phyloP scores from a whole-genome alignment of 1,140 invertebrate species.

The Bombus sylvicola region DNA sequence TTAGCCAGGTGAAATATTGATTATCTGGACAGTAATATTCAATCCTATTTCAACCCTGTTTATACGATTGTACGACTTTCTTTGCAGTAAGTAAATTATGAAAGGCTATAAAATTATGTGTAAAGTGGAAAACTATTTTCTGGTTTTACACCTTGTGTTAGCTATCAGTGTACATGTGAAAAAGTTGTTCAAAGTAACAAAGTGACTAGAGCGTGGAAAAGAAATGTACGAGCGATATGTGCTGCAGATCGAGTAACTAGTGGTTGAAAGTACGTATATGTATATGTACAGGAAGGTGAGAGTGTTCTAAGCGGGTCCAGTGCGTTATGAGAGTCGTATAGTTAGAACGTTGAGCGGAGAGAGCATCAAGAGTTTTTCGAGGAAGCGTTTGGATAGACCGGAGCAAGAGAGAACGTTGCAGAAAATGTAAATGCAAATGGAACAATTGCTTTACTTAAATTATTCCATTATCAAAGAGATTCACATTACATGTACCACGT shows the following conservation, averaged over 20 bases:
- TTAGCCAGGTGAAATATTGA: background rate
- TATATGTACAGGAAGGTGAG: background rate
- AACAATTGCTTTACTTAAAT: background rate
- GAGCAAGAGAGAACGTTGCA: background rate
- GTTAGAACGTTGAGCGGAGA: background rate
- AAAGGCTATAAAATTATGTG: background rate
- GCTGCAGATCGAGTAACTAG: background rate
- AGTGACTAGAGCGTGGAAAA: background rate
- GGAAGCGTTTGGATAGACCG: background rate
- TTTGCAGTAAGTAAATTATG: background rate
- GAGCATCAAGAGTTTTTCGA: background rate
- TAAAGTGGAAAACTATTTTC: background rate
- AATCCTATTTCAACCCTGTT: too few species aligned
- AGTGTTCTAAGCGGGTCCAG: background rate
- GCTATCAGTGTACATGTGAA: background rate
- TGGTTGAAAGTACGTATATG: background rate
- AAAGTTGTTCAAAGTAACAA: too few species aligned
- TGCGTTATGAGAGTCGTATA: background rate
- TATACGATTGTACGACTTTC: background rate
- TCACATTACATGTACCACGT: background rate
- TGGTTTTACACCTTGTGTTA: background rate
- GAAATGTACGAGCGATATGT: background rate
- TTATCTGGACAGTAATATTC: background rate
- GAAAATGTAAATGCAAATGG: background rate
- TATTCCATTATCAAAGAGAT: background rate